phyloP scores from a whole-genome alignment of 2,113 vertebrate species.

The Mormyrus lacerda region DNA sequence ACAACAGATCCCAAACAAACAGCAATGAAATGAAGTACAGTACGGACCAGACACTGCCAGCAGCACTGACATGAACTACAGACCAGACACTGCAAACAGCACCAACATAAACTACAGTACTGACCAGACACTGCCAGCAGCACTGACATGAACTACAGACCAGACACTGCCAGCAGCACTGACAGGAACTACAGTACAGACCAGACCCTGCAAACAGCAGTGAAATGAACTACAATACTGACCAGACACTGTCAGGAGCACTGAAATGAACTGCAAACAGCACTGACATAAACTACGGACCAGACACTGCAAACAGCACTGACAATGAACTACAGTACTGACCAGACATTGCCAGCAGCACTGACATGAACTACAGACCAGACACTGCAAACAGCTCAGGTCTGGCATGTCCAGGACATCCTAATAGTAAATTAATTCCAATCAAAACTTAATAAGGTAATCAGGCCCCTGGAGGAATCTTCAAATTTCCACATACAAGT shows the following conservation, averaged over 20 bases:
- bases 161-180: not conserved
- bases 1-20: not conserved
- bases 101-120: not conserved
- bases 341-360: not conserved
- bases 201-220: not conserved
- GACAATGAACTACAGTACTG: not conserved
- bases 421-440: not conserved
- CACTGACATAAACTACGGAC: not conserved
- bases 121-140: not conserved
- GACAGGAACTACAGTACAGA: not conserved
- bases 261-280: not conserved
- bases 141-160: not conserved
- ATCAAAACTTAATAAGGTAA: not conserved
- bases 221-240: not conserved
- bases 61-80: not conserved
- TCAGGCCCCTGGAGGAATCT: not conserved
- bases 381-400: not conserved
- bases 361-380: not conserved
- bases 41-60: not conserved
- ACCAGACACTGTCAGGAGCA: not conserved
- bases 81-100: not conserved
- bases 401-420: not conserved
- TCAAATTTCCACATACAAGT: not conserved
- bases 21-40: not conserved
- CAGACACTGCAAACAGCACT: not conserved